Percentiles rank a stretch among this genome's conserved stretches.
phyloP scores from a whole-genome alignment of 2,888 invertebrate genomes.

The Athalia circularis region DNA sequence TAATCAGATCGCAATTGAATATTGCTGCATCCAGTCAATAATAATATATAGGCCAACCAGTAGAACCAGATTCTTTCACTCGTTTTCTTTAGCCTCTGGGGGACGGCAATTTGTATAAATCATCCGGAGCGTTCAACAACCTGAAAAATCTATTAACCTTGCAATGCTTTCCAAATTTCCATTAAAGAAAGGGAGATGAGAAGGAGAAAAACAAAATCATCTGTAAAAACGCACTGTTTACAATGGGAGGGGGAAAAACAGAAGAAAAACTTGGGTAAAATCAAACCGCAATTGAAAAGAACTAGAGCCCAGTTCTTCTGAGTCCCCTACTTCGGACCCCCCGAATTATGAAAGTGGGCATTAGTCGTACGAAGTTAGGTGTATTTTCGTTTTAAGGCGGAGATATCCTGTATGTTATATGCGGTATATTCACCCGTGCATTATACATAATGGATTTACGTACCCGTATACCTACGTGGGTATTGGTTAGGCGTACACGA shows the following conservation, averaged over 20 bases:
- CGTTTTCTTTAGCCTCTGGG: neutral
- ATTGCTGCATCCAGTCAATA: too few relatives aligned
- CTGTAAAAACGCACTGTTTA: conserved; percentile 18
- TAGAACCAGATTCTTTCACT: neutral
- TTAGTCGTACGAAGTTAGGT: conserved; percentile 13
- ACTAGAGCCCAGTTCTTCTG: conserved; percentile 14
- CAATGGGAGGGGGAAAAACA: conserved; percentile 53
- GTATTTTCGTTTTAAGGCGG: neutral
- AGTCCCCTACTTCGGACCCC: conserved; percentile 38
- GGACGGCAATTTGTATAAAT: too few relatives aligned
- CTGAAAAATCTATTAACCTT: conserved; percentile 8
- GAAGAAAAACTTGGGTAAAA: conserved; percentile 6
- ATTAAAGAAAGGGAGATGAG: neutral
- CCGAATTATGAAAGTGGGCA: conserved; percentile 63
- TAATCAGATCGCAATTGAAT: too few relatives aligned
- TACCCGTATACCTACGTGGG: conserved; percentile 7
- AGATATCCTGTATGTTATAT: neutral
- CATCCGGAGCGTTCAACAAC: neutral
- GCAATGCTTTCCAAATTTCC: conserved; percentile 10
- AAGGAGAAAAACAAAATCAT: neutral
- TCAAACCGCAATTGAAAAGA: neutral
- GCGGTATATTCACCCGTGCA: neutral
- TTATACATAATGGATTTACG: neutral
- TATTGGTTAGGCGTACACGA: conserved; percentile 46
- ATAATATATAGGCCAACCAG: neutral